phyloP scores from a whole-genome alignment of 2,113 vertebrate genomes.

The Pavo muticus region DNA sequence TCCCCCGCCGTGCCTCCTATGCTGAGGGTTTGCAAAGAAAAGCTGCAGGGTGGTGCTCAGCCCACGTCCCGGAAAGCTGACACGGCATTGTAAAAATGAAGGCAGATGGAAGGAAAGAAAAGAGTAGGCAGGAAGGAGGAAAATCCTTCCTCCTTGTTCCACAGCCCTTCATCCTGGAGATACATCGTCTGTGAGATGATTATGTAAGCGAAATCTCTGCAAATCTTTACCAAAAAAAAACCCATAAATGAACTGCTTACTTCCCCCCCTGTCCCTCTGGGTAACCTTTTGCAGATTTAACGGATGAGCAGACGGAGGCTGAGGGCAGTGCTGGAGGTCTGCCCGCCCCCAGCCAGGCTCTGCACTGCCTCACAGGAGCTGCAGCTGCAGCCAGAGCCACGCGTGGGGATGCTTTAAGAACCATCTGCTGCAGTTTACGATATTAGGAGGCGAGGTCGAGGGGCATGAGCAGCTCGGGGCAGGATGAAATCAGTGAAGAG shows the following conservation, averaged over 20 bases:
- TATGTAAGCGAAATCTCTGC: conserved; percentile 57
- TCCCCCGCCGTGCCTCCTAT: neutral
- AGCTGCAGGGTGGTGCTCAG: neutral
- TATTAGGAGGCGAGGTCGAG: neutral
- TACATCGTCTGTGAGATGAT: conserved; percentile 21
- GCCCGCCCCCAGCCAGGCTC: neutral
- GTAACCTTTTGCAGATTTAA: conserved; percentile 51
- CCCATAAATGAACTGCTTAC: neutral
- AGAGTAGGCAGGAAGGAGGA: neutral
- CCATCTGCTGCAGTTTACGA: conserved; percentile 20
- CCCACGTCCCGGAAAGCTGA: neutral
- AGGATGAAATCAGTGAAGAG: neutral
- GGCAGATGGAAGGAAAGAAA: neutral
- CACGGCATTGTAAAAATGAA: neutral
- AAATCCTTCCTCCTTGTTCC: neutral
- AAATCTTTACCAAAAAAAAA: conserved; percentile 40
- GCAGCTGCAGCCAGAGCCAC: neutral
- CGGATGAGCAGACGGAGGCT: neutral
- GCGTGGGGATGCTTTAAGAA: rapidly evolving
- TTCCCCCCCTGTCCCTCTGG: neutral
- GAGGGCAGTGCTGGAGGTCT: neutral
- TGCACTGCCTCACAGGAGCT: neutral
- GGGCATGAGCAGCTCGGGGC: neutral
- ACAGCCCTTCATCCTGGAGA: conserved; percentile 53
- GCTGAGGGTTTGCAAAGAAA: neutral